Base-by-base conservation (phyloP, 1,140 invertebrate species). In the Drosophila parvula region DNA sequence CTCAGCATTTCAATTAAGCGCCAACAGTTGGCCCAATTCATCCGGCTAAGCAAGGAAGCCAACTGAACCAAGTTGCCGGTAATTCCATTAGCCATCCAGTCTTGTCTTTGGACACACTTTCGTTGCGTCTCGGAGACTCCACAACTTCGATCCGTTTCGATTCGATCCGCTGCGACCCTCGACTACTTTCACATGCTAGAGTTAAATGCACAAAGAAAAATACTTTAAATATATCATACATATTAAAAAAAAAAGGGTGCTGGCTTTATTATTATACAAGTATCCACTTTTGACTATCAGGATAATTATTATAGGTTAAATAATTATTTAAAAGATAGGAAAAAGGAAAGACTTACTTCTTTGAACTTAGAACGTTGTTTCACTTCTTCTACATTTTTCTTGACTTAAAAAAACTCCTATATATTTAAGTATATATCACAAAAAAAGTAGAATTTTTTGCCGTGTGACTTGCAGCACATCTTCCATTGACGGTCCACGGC, bases 91-190 rank as follows among this genome's bases (percentile, higher is more conserved):
- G 59, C 40, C 68, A 58, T 53, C 28, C 55, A 50, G 67, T 73
- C 62, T 55, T 40, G 65, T 67, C 73, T 78, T 78, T 58, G 64
- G 75, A 78, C 74, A 78, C 75, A 78, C 76, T 78, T 78, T 78
- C 75, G 41, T 78, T 78, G 65, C 55, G 38, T 55, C 61, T 22
- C 40, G 22, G 30, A 22, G 18, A 30, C 67, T 70, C 34, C 48
- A 10, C 40, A 65, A 53, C 64, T 71, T 57, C 68, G 63, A 71
- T 68, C 64, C 64, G 68, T 57, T 69, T 32, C 50, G 41, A 75
- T 74, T 56, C 59, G 70, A 74, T 56, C 59, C 43, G 34, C 28
- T 47, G 28, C 71, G 71, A 74, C 59, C 73, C 71, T 63, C 60
- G 53, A 74, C 74, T 51, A 78, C 75, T 78, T 78, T 78, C 75